phyloP scores from a whole-genome alignment of 2,888 invertebrate species.

The Ichneumon xanthorius region DNA sequence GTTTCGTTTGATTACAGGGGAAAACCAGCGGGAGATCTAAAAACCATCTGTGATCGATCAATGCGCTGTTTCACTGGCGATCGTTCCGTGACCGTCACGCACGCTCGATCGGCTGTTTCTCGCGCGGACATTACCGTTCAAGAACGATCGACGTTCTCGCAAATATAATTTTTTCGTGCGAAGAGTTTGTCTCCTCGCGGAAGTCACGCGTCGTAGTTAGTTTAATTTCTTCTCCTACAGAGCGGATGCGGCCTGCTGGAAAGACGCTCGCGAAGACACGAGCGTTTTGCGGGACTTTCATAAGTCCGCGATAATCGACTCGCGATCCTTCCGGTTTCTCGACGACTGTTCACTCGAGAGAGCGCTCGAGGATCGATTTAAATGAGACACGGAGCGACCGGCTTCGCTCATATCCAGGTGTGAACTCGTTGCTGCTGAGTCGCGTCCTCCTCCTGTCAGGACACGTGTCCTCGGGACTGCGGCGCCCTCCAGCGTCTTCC shows the following conservation, averaged over 20 bases:
- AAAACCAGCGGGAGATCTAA: background rate
- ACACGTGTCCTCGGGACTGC: conserved; percentile 75
- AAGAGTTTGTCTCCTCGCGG: background rate
- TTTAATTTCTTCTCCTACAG: background rate
- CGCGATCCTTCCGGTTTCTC: background rate
- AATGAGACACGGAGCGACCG: conserved; percentile 7
- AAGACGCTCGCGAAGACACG: background rate
- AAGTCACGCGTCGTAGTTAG: background rate
- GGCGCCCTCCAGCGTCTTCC: conserved; percentile 75
- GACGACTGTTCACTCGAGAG: conserved; percentile 1
- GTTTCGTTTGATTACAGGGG: background rate
- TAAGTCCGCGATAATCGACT: conserved; percentile 6
- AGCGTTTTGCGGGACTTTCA: conserved; percentile 7
- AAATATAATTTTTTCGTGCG: conserved; percentile 1
- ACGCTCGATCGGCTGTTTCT: background rate
- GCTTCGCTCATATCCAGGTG: conserved; percentile 78
- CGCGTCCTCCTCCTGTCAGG: conserved; percentile 79
- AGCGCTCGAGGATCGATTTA: background rate
- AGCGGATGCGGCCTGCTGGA: background rate
- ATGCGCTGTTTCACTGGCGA: background rate
- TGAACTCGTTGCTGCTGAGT: conserved; percentile 79
- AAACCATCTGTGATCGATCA: background rate
- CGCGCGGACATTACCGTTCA: background rate
- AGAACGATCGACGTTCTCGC: background rate
- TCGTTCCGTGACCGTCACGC: background rate